A percentile compares a stretch with the other conserved stretches of the same genome.
These are phyloP conservation scores for Rutpela maculata DNA, from an alignment of 2,888 invertebrate species.

Conservation along the genomic window DNA sequence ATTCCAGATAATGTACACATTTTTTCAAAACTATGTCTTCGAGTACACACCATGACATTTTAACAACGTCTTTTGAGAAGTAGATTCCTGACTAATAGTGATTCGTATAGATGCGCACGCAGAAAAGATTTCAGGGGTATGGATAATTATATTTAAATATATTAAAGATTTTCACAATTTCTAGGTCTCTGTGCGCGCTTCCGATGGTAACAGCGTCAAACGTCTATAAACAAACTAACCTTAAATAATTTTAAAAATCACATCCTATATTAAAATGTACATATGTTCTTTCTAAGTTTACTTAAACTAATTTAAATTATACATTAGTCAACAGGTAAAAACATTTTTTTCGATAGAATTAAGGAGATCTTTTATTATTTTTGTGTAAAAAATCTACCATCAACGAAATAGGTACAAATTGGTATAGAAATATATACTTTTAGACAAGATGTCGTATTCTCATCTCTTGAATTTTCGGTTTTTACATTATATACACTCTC, in stretches of 20 bases:
- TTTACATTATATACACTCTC: too few relatives aligned
- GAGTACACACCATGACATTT: too few relatives aligned
- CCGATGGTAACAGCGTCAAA: slow-evolving; percentile 8
- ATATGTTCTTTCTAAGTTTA: slow-evolving; percentile 9
- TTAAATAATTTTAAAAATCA: slow-evolving; percentile 30
- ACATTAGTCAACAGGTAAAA: slow-evolving; percentile 32
- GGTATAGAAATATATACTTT: neutral
- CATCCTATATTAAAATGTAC: slow-evolving; percentile 29
- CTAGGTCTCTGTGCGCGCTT: slow-evolving; percentile 15
- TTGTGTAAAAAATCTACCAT: slow-evolving; percentile 4
- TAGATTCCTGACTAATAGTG: too few relatives aligned
- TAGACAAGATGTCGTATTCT: neutral
- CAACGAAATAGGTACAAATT: neutral
- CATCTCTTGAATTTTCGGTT: neutral
- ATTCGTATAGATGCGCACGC: slow-evolving; percentile 10
- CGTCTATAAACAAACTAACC: slow-evolving; percentile 4
- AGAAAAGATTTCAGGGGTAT: neutral
- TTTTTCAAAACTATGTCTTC: too few relatives aligned
- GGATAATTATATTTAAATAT: slow-evolving; percentile 1
- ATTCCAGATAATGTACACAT: too few relatives aligned
- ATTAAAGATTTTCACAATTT: neutral
- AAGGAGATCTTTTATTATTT: slow-evolving; percentile 26
- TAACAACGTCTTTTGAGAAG: too few relatives aligned
- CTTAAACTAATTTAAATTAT: slow-evolving; percentile 29
- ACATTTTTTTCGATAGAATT: slow-evolving; percentile 15